A percentile compares a stretch with the other conserved stretches of the same genome.
Evolutionary conservation across 2,113 vertebrate genomes (phyloP).

Genomic region (Nibea coibor): DNA sequence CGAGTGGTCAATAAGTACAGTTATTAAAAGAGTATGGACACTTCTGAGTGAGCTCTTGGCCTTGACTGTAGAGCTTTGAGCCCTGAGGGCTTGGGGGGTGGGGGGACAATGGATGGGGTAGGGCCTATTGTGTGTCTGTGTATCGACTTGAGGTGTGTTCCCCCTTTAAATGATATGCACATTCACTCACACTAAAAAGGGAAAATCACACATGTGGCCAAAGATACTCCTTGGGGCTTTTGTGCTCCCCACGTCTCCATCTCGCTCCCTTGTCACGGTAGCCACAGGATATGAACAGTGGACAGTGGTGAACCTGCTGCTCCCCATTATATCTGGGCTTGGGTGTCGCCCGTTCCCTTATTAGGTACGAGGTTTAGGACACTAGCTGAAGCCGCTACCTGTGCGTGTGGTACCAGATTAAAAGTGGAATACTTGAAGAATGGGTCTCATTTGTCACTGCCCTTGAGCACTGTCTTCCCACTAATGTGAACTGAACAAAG

Average conservation of each 20-base stretch:
- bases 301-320: constrained; percentile 54
- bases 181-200: constrained; percentile 77
- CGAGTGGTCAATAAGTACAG: constrained; percentile 97
- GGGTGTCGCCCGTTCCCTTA: constrained; percentile 47
- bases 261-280: constrained; percentile 65
- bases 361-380: constrained; percentile 63
- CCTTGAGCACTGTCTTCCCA: constrained; percentile 94
- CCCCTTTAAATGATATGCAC: constrained; percentile 75
- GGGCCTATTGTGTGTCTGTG: constrained; percentile 71
- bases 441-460: constrained; percentile 91
- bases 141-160: constrained; percentile 69
- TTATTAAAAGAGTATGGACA: constrained; percentile 86
- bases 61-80: constrained; percentile 66
- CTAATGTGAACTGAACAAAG: constrained; percentile 93
- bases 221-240: constrained; percentile 88
- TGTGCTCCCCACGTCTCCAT: constrained; percentile 80
- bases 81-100: constrained; percentile 47
- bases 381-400: constrained; percentile 68
- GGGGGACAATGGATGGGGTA: constrained; percentile 50
- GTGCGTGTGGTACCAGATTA: constrained; percentile 57
- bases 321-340: constrained; percentile 47
- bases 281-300: constrained; percentile 61
- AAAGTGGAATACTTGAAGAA: constrained; percentile 95
- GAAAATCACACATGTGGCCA: constrained; percentile 87
- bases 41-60: constrained; percentile 74